Conservation (phyloP, 2,888 invertebrate genomes). For the Platycheirus albimanus region DNA sequence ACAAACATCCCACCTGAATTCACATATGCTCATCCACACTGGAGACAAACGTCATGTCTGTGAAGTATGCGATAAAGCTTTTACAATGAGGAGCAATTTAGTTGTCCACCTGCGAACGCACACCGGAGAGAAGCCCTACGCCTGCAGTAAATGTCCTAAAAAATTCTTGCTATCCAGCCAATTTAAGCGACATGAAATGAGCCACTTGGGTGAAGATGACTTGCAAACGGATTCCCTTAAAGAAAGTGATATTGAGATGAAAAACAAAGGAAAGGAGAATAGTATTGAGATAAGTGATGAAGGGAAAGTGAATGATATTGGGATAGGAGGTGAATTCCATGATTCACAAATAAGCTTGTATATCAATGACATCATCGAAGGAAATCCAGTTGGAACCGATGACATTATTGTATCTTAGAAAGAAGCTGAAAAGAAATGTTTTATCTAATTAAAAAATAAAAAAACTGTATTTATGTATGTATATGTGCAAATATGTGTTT, state of each 20-base stretch:
- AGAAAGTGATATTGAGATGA: conserved; percentile 16
- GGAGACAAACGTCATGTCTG: conserved; percentile 73
- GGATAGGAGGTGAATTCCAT: conserved; percentile 18
- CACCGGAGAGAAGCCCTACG: conserved; percentile 73
- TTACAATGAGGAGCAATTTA: conserved; percentile 71
- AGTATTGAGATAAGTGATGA: too few species aligned
- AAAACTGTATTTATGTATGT: neutral
- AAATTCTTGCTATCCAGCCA: conserved; percentile 69
- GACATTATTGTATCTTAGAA: conserved; percentile 10
- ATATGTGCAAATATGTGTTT: too few species aligned
- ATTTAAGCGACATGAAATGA: conserved; percentile 70
- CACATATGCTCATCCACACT: conserved; percentile 75
- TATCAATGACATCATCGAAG: conserved; percentile 52
- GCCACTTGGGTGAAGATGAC: conserved; percentile 12
- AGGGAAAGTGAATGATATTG: too few species aligned
- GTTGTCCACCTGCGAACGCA: conserved; percentile 74
- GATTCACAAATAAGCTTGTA: conserved; percentile 38
- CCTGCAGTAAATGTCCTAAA: conserved; percentile 74
- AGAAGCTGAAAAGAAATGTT: neutral
- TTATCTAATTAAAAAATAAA: neutral
- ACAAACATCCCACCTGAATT: conserved; percentile 75
- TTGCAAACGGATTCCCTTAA: neutral
- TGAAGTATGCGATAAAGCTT: conserved; percentile 73
- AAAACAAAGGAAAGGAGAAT: too few species aligned
- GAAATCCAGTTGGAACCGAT: neutral